Conservation (phyloP, 1,140 invertebrate genomes). For the Neodiprion pinetum region DNA sequence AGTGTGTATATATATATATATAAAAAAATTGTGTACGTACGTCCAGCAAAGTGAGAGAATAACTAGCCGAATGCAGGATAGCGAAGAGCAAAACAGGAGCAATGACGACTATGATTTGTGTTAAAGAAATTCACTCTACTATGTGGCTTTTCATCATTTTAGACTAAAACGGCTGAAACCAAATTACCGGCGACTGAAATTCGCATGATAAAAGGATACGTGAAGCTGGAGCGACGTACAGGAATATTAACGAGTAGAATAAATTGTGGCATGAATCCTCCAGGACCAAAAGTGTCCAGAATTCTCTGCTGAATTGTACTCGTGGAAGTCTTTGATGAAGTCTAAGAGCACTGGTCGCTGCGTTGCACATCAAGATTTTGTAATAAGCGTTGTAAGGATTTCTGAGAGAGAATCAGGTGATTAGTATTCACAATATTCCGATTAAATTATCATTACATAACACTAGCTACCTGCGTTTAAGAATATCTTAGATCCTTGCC, state of each 20-base stretch:
- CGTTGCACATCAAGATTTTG: slow-evolving; percentile 89
- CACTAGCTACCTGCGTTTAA: too few relatives aligned
- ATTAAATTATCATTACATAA: too few relatives aligned
- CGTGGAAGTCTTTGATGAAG: slow-evolving; percentile 90
- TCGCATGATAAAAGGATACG: slow-evolving; percentile 73
- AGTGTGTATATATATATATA: too few relatives aligned
- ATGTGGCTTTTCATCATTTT: too few relatives aligned
- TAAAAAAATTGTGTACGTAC: slow-evolving; percentile 70
- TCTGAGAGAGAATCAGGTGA: slow-evolving; percentile 62
- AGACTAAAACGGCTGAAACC: too few relatives aligned
- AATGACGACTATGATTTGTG: slow-evolving; percentile 76
- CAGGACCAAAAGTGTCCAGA: slow-evolving; percentile 76
- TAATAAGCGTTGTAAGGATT: slow-evolving; percentile 87
- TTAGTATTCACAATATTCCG: not conserved
- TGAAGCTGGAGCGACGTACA: slow-evolving; percentile 86
- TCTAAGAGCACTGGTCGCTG: slow-evolving; percentile 90
- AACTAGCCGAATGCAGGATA: slow-evolving; percentile 88
- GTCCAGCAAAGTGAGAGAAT: slow-evolving; percentile 86
- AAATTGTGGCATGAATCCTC: slow-evolving; percentile 98
- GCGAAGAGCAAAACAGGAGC: slow-evolving; percentile 90
- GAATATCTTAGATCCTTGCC: too few relatives aligned
- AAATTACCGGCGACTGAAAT: too few relatives aligned
- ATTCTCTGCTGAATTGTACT: slow-evolving; percentile 82
- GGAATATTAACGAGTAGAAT: slow-evolving; percentile 92
- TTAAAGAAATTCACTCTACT: slow-evolving; percentile 61